A percentile compares a stretch with the other conserved stretches of the same genome.
phyloP scores from a whole-genome alignment of 2,888 invertebrate species.

The Luffia ferchaultella region DNA sequence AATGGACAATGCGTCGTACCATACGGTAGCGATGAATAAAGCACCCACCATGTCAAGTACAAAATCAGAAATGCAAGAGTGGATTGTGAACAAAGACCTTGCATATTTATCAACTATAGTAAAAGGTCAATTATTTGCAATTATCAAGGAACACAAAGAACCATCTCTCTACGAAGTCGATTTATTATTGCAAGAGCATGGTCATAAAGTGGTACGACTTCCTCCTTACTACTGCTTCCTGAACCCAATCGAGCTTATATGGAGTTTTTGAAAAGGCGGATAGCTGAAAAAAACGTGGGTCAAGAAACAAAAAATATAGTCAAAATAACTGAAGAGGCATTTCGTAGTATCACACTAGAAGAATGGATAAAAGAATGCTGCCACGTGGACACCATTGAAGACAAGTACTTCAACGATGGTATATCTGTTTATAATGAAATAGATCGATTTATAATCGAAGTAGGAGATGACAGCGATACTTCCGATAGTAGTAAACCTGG shows the following conservation, averaged over 20 bases:
- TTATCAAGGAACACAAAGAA: conserved; percentile 16
- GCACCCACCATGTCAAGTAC: conserved; percentile 4
- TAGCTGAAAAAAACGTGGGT: conserved; percentile 2
- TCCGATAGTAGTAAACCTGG: not conserved
- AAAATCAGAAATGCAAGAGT: conserved; percentile 4
- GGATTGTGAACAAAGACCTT: conserved; percentile 5
- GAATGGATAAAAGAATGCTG: conserved; percentile 15
- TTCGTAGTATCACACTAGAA: conserved; percentile 1
- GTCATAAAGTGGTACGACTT: conserved; percentile 13
- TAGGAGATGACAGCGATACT: not conserved
- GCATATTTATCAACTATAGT: conserved; percentile 8
- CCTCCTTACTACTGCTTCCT: conserved; percentile 15
- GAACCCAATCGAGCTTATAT: conserved; percentile 15
- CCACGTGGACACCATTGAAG: conserved; percentile 8
- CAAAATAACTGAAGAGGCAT: conserved; percentile 1
- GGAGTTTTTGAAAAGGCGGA: conserved; percentile 10
- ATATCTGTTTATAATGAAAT: not conserved
- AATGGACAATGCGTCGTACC: conserved; percentile 17
- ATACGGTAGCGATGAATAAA: conserved; percentile 8
- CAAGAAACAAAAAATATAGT: conserved; percentile 3
- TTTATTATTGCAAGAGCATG: conserved; percentile 12
- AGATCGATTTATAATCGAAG: not conserved
- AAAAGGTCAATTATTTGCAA: conserved; percentile 13
- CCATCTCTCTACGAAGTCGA: conserved; percentile 15
- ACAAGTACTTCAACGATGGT: conserved; percentile 4